Conservation (phyloP, 2,113 vertebrate species). For the Gymnobelideus leadbeateri region DNA sequence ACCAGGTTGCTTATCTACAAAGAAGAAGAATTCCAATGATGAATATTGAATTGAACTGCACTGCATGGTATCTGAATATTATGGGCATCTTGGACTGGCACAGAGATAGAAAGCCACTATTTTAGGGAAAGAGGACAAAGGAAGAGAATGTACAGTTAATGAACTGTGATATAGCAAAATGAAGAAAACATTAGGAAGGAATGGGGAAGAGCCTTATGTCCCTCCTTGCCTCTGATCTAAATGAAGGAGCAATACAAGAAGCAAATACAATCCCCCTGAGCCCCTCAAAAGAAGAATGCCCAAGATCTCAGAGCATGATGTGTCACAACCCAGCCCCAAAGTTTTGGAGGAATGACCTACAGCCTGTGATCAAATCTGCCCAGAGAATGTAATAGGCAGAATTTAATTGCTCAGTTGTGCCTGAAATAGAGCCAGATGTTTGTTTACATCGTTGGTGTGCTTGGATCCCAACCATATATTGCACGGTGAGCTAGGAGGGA, state of each 20-base stretch:
- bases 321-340: neutral
- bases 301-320: neutral
- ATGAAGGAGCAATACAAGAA: neutral
- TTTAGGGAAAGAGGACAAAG: neutral
- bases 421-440: conserved; percentile 1
- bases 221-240: neutral
- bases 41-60: neutral
- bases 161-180: neutral
- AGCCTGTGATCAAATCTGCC: neutral
- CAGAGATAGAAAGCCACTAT: neutral
- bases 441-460: neutral
- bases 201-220: neutral
- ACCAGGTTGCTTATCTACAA: neutral
- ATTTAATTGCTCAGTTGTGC: neutral
- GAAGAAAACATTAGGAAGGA: neutral
- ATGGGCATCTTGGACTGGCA: neutral
- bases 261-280: neutral
- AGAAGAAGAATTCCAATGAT: neutral
- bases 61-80: neutral
- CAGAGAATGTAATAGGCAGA: neutral
- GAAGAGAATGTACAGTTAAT: neutral
- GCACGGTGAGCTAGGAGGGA: neutral
- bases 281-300: neutral
- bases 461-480: neutral
- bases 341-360: neutral